Evolutionary conservation across 2,113 vertebrate species (phyloP), one percentile per base, ranked within the genome.

Genomic region (Callocephalon fimbriatum): DNA sequence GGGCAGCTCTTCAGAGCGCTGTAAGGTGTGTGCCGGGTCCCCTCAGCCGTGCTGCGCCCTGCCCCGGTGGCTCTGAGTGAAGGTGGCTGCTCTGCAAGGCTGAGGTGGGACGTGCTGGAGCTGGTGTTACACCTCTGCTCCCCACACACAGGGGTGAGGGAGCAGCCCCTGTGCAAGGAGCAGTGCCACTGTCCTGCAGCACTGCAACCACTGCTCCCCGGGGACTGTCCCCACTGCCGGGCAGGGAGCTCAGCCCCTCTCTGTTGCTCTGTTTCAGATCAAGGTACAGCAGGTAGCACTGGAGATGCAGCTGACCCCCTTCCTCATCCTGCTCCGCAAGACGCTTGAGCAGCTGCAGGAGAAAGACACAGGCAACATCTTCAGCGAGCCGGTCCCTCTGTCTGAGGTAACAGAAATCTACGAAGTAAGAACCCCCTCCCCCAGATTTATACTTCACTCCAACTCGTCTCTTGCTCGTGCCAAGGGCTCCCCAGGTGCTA

Each of bases 301-400:
- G 95, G 99, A 99, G 98, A 99, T 99, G 99, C 99, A 99, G 98
- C 98, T 99, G 95, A 99, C 99, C 11, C 99, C 99, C 26, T 99
- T 99, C 97, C 98, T 99, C 95, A 99, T 99, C 88, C 98, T 99
- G 79, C 97, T 99, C 95, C 99, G 99, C 90, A 99, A 98, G 95
- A 99, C 99, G 0, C 97, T 99, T 75, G 99, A 99, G 86, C 99
- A 99, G 97, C 98, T 99, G 95, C 99, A 99, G 97, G 99, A 99
- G 93, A 98, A 99, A 98, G 99, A 99, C 98, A 99, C 99, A 0
- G 99, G 99, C 98, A 99, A 99, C 97, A 99, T 99, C 97, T 99
- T 99, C 98, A 99, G 99, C 68, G 99, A 99, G 98, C 99, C 99
- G 61, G 99, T 99, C 81, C 99, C 99, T 90, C 98, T 99, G 96